A percentile compares a stretch with the other conserved stretches of the same genome.
Conservation (phyloP, 2,113 vertebrate species). For the Perca fluviatilis region DNA sequence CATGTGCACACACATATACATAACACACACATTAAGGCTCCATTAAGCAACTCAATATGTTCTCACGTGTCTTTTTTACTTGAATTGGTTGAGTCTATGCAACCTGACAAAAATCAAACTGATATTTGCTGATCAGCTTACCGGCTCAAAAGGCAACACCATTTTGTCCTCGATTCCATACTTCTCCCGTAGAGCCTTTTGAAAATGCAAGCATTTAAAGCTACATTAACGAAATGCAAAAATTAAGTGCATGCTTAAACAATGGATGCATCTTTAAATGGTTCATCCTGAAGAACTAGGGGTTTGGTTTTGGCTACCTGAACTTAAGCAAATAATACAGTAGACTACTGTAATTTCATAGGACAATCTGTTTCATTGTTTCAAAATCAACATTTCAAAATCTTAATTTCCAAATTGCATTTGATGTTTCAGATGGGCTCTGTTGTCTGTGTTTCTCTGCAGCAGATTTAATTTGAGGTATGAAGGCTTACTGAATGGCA, state of each 20-base stretch:
- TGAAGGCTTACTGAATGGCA: background rate
- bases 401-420: background rate
- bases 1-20: constrained; percentile 1
- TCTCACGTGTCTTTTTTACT: background rate
- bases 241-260: background rate
- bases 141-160: constrained; percentile 96
- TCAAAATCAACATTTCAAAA: background rate
- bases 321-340: background rate
- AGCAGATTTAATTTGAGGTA: background rate
- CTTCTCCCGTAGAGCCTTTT: constrained; percentile 92
- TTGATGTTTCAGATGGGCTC: background rate
- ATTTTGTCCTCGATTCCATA: constrained; percentile 96
- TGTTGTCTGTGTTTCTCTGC: background rate
- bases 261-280: background rate
- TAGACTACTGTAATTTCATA: background rate
- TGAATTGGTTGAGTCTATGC: background rate
- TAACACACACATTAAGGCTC: background rate
- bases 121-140: constrained; percentile 72
- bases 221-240: background rate
- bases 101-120: background rate
- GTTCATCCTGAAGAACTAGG: background rate
- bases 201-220: constrained; percentile 9
- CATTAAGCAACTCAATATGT: background rate
- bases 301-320: background rate
- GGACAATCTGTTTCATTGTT: background rate